Evolutionary conservation across 2,113 vertebrate genomes (phyloP).

Genomic region (Pedionomus torquatus): DNA sequence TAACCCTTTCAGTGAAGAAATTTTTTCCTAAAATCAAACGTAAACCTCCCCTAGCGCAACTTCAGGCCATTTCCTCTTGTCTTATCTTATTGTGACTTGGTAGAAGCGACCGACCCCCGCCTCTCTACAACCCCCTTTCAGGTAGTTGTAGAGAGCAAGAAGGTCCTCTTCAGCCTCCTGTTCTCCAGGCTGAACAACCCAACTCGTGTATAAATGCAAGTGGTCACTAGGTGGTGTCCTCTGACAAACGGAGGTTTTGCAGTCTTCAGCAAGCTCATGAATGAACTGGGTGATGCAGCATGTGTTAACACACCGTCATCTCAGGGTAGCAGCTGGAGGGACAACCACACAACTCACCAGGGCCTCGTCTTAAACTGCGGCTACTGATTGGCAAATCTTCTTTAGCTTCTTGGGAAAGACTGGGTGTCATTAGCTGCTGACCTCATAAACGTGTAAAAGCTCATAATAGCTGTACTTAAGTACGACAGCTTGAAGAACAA

Average conservation of each 20-base stretch:
- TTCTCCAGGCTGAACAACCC: too few species aligned
- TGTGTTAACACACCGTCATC: neutral
- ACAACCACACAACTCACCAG: neutral
- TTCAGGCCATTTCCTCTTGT: too few species aligned
- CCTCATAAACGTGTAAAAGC: neutral
- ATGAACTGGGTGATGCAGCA: neutral
- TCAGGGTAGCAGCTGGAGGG: neutral
- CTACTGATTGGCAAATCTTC: neutral
- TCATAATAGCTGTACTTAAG: neutral
- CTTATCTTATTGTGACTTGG: too few species aligned
- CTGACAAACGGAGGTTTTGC: neutral
- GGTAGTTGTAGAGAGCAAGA: too few species aligned
- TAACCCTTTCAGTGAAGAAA: too few species aligned
- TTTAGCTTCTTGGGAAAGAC: neutral
- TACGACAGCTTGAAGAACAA: neutral
- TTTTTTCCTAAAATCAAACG: too few species aligned
- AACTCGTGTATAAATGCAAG: neutral
- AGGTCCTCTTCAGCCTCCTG: too few species aligned
- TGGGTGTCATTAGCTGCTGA: neutral
- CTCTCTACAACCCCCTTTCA: too few species aligned
- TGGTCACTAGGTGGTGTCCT: conserved; percentile 58
- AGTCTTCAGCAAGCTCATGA: neutral
- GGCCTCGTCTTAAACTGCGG: neutral
- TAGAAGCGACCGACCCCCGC: too few species aligned
- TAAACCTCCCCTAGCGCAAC: too few species aligned